Evolutionary conservation across 2,113 vertebrate species (phyloP).

Genomic region (Carollia perspicillata): DNA sequence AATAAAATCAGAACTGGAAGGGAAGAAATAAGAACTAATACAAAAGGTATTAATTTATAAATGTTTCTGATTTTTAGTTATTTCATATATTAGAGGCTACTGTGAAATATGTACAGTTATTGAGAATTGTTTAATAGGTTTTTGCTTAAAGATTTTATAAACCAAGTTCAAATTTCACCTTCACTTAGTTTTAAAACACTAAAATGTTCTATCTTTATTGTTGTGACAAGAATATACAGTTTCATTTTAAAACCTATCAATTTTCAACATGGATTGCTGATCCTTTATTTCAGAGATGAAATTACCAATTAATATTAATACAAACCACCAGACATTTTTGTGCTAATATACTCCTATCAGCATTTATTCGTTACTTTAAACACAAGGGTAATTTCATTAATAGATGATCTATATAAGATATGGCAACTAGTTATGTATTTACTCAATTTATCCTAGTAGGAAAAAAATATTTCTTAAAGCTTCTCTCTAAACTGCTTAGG

Average conservation of each 20-base stretch:
- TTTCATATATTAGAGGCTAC: not conserved
- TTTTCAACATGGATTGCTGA: not conserved
- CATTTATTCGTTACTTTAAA: not conserved
- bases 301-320: not conserved
- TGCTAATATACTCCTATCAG: not conserved
- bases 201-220: not conserved
- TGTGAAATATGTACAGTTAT: not conserved
- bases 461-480: not conserved
- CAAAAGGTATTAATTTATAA: too few species aligned
- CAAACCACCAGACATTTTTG: not conserved
- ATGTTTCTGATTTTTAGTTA: not conserved
- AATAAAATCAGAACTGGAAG: too few species aligned
- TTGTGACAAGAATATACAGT: not conserved
- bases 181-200: not conserved
- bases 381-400: not conserved
- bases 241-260: not conserved
- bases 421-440: not conserved
- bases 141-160: not conserved
- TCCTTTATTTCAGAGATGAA: not conserved
- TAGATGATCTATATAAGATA: not conserved
- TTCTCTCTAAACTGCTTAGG: not conserved
- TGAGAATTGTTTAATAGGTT: not conserved
- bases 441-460: not conserved
- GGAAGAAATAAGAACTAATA: too few species aligned
- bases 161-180: not conserved